These are phyloP conservation scores for Pterophyllum scalare DNA, from an alignment of 2,113 vertebrate species.

Conservation along the genomic window DNA sequence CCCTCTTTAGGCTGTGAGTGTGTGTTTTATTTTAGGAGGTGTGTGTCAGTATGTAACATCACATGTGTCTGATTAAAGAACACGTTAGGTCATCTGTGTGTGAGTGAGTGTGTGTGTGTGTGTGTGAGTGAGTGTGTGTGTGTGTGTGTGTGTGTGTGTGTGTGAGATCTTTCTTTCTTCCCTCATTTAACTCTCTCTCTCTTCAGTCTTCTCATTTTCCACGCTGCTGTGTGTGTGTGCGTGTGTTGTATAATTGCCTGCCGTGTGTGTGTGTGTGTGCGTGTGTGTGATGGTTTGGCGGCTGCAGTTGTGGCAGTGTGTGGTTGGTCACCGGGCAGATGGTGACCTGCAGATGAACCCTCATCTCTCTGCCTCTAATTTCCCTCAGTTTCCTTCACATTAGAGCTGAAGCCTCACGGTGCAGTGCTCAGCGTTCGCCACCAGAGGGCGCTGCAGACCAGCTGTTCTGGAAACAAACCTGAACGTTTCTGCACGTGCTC, in stretches of 20 bases:
- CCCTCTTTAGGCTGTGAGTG: not conserved
- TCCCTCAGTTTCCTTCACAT: slow-evolving; percentile 69
- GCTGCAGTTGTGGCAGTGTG: slow-evolving; percentile 85
- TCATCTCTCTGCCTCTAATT: slow-evolving; percentile 87
- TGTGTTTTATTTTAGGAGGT: not conserved
- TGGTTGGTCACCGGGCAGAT: slow-evolving; percentile 87
- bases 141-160: not conserved
- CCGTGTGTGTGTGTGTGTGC: not conserved
- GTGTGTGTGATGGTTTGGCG: slow-evolving; percentile 82
- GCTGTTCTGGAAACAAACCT: slow-evolving; percentile 43
- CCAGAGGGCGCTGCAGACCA: slow-evolving; percentile 86
- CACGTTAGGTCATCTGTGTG: slow-evolving; percentile 47
- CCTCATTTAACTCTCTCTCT: slow-evolving; percentile 8
- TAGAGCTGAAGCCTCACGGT: slow-evolving; percentile 1
- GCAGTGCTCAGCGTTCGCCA: slow-evolving; percentile 24
- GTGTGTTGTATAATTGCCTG: slow-evolving; percentile 42
- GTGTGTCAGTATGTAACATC: not conserved
- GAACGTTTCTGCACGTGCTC: not conserved
- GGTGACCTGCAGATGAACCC: slow-evolving; percentile 92
- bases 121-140: too few species aligned
- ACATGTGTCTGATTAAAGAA: slow-evolving; percentile 57
- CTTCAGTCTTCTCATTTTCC: slow-evolving; percentile 31
- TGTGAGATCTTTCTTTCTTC: not conserved
- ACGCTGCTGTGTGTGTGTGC: not conserved
- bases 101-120: not conserved